Conservation (phyloP, 2,113 vertebrate species). For the Ptilorrhoa leucosticta region DNA sequence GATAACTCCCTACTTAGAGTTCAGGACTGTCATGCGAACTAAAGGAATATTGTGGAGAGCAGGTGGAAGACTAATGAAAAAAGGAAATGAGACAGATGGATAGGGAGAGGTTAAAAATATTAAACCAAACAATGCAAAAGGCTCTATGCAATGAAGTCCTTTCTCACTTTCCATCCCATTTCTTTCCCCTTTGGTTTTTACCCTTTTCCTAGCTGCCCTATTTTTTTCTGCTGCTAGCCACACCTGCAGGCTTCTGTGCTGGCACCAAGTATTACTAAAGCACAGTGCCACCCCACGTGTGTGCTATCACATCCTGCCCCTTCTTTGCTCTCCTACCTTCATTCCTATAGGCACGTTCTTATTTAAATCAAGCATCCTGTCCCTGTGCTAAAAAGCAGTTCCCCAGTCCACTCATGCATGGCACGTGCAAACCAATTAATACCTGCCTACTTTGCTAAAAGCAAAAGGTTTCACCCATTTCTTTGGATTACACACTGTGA, state of each 20-base stretch:
- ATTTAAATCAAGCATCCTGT: background rate
- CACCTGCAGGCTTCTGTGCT: background rate
- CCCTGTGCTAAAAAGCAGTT: background rate
- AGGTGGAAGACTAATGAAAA: background rate
- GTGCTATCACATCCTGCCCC: background rate
- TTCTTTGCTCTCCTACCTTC: background rate
- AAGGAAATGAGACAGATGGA: background rate
- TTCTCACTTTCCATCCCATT: background rate
- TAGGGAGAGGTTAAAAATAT: background rate
- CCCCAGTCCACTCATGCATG: background rate
- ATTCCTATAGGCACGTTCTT: background rate
- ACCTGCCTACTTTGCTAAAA: background rate
- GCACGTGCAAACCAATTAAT: background rate
- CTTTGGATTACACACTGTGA: background rate
- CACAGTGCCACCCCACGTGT: rapidly evolving
- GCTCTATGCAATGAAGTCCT: background rate
- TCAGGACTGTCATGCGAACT: background rate
- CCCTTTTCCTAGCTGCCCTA: background rate
- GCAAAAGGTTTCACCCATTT: background rate
- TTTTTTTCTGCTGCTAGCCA: background rate
- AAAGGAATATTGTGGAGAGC: background rate
- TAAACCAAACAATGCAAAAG: background rate
- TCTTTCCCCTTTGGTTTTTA: background rate
- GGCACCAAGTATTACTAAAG: background rate
- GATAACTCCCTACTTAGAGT: background rate